A percentile compares a stretch with the other conserved stretches of the same genome.
Conservation (phyloP, 2,888 invertebrate genomes). For the Rhagonycha lutea region DNA sequence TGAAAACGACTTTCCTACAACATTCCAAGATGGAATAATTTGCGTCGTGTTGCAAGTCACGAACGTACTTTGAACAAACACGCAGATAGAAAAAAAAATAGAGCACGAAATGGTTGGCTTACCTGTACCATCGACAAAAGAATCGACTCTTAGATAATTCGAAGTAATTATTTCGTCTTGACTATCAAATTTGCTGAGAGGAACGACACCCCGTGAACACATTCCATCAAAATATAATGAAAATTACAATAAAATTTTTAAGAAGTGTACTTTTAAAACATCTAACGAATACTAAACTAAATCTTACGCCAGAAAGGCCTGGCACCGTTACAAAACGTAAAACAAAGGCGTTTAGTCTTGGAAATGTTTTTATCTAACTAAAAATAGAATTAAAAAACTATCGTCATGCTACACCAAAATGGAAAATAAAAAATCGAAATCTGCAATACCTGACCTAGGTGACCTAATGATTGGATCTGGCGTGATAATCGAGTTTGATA, state of each 20-base stretch:
- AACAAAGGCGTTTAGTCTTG: slow-evolving; percentile 14
- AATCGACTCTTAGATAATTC: slow-evolving; percentile 46
- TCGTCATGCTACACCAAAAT: not conserved
- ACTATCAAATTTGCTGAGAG: slow-evolving; percentile 38
- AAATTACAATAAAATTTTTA: not conserved
- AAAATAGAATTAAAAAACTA: not conserved
- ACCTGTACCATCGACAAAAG: slow-evolving; percentile 46
- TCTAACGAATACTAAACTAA: slow-evolving; percentile 8
- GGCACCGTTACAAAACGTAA: slow-evolving; percentile 22
- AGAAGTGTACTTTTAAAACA: slow-evolving; percentile 19
- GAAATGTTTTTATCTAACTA: not conserved
- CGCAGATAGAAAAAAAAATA: not conserved
- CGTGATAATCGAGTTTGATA: not conserved
- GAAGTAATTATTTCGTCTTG: slow-evolving; percentile 39
- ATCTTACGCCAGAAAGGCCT: slow-evolving; percentile 21
- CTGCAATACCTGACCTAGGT: not conserved
- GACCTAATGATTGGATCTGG: not conserved
- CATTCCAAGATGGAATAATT: not conserved
- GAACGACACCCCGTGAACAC: slow-evolving; percentile 49
- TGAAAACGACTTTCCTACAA: not conserved
- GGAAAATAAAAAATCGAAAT: not conserved
- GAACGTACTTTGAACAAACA: not conserved
- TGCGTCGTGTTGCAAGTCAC: not conserved
- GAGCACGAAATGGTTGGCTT: not conserved
- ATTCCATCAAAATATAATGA: slow-evolving; percentile 33